A percentile compares a stretch with the other conserved stretches of the same genome.
Evolutionary conservation across 2,113 vertebrate species (phyloP).

Genomic region (Spea bombifrons): DNA sequence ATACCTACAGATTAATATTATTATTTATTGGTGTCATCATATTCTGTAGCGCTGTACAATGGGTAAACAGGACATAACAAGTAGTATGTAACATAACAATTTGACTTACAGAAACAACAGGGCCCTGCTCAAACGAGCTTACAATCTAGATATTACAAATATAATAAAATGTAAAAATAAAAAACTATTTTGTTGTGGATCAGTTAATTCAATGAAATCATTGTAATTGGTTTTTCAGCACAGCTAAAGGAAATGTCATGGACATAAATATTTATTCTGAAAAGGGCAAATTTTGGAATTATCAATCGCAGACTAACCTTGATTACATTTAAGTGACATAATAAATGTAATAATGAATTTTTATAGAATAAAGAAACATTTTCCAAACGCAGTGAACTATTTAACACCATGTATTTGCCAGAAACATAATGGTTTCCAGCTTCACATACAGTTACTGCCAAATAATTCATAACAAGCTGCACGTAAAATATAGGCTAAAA

Average conservation of each 20-base stretch:
- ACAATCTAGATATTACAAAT: no score
- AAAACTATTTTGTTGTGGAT: no score
- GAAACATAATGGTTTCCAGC: not conserved
- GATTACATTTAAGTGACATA: not conserved
- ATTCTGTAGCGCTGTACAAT: no score
- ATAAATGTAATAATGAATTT: not conserved
- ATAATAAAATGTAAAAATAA: no score
- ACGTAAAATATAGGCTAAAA: not conserved
- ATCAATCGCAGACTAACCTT: not conserved
- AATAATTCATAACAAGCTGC: constrained; percentile 2
- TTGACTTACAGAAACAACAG: no score
- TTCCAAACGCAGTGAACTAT: not conserved
- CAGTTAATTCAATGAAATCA: no score
- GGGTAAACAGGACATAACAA: no score
- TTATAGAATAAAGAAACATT: not conserved
- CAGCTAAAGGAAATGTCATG: not conserved
- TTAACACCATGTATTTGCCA: not conserved
- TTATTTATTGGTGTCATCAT: no score
- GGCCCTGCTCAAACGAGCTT: no score
- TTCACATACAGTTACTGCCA: not conserved
- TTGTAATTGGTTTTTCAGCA: not conserved
- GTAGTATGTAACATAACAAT: no score
- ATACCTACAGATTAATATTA: no score
- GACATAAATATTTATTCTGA: constrained; percentile 13
- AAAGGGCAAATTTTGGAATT: not conserved